These are phyloP conservation scores for Cyphomyrus discorhynchus DNA, from an alignment of 2,113 vertebrate species.

Conservation along the genomic window DNA sequence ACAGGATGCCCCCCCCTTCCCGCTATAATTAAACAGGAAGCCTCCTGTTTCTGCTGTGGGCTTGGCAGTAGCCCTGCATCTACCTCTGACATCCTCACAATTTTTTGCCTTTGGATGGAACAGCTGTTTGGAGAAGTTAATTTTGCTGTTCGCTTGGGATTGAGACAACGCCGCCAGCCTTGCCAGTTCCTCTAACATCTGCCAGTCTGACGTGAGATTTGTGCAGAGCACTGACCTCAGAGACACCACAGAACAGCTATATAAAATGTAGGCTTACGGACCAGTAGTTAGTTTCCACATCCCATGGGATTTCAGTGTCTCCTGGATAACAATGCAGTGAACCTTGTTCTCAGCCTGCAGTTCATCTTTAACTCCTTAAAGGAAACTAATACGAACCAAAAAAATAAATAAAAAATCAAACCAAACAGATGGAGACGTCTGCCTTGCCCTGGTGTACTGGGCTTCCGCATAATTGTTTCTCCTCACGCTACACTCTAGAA, in stretches of 20 bases:
- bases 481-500: not conserved
- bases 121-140: conserved; percentile 38
- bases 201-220: conserved; percentile 17
- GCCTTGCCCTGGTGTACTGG: not conserved
- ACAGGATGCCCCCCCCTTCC: not conserved
- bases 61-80: conserved; percentile 20
- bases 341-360: not conserved
- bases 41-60: not conserved
- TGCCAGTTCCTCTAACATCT: conserved; percentile 35
- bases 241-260: not conserved
- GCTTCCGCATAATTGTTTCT: conserved; percentile 7
- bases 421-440: not conserved
- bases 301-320: not conserved
- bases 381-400: not conserved
- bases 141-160: not conserved
- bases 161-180: conserved; percentile 35
- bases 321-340: not conserved
- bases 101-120: conserved; percentile 39
- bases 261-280: not conserved
- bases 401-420: not conserved
- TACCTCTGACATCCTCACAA: conserved; percentile 20
- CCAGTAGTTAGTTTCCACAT: not conserved
- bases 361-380: not conserved
- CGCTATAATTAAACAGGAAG: not conserved
- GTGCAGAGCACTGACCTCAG: not conserved